phyloP scores from a whole-genome alignment of 2,888 invertebrate species.

The Branchipolynoe longqiensis region DNA sequence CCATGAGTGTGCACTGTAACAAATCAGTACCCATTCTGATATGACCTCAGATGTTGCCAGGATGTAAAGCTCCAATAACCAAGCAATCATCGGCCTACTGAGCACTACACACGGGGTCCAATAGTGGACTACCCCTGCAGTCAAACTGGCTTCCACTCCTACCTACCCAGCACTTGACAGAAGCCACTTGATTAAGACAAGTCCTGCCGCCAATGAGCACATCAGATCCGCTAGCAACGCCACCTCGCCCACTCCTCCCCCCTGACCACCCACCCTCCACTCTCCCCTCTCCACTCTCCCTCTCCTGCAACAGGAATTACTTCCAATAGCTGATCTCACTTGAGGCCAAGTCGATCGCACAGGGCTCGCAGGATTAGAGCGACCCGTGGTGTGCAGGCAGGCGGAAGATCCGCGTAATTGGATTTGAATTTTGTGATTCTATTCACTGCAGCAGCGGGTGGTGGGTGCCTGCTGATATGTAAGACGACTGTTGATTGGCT shows the following conservation, averaged over 20 bases:
- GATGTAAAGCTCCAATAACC: too few relatives aligned
- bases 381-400: neutral
- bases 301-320: too few relatives aligned
- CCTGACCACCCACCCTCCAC: too few relatives aligned
- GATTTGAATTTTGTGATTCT: constrained; percentile 36
- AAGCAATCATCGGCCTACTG: too few relatives aligned
- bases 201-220: neutral
- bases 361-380: constrained; percentile 23
- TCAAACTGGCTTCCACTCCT: too few relatives aligned
- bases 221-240: neutral
- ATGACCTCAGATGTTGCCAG: too few relatives aligned
- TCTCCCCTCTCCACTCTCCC: too few relatives aligned
- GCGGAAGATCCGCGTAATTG: constrained; percentile 38
- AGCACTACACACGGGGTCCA: too few relatives aligned
- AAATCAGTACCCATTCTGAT: too few relatives aligned
- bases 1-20: too few relatives aligned
- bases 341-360: neutral
- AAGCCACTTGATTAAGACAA: constrained; percentile 6
- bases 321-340: constrained; percentile 22
- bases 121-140: too few relatives aligned
- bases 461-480: constrained; percentile 8
- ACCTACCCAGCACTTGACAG: neutral
- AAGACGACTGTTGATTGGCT: constrained; percentile 40
- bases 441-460: neutral
- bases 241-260: too few relatives aligned